Conservation (phyloP, 2,888 invertebrate genomes). For the Ennomos erosarius region DNA sequence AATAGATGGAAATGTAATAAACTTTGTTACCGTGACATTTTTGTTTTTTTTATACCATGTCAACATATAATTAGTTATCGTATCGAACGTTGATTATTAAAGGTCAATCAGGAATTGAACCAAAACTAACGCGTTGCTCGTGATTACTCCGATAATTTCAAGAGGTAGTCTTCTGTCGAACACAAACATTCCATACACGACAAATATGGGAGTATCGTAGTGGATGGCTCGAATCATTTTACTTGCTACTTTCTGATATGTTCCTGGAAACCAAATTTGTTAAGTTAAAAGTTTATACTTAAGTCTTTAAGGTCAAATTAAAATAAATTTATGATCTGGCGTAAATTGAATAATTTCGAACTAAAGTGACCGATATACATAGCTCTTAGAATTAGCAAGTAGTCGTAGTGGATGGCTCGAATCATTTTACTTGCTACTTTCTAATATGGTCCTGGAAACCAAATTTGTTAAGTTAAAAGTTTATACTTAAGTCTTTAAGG, state of each 20-base stretch:
- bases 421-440: constrained; percentile 48
- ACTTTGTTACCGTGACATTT: too few species aligned
- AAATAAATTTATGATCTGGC: too few species aligned
- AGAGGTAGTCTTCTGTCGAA: constrained; percentile 45
- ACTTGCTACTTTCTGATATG: constrained; percentile 43
- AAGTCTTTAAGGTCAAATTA: neutral
- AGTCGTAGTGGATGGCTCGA: constrained; percentile 43
- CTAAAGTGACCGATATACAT: too few species aligned
- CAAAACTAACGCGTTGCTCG: constrained; percentile 50
- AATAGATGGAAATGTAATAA: too few species aligned
- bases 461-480: neutral
- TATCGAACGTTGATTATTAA: neutral
- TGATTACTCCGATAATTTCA: constrained; percentile 48
- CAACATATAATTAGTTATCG: too few species aligned
- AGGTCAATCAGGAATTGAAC: constrained; percentile 45
- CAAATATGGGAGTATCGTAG: constrained; percentile 45
- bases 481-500: neutral
- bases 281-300: neutral
- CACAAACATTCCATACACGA: constrained; percentile 51
- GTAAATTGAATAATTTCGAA: too few species aligned
- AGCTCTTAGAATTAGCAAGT: too few species aligned
- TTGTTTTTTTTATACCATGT: too few species aligned
- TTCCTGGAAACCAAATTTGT: constrained; percentile 41
- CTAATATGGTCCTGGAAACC: constrained; percentile 44
- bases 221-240: constrained; percentile 46